phyloP scores from a whole-genome alignment of 2,113 vertebrate species.

The Anolis sagrei region DNA sequence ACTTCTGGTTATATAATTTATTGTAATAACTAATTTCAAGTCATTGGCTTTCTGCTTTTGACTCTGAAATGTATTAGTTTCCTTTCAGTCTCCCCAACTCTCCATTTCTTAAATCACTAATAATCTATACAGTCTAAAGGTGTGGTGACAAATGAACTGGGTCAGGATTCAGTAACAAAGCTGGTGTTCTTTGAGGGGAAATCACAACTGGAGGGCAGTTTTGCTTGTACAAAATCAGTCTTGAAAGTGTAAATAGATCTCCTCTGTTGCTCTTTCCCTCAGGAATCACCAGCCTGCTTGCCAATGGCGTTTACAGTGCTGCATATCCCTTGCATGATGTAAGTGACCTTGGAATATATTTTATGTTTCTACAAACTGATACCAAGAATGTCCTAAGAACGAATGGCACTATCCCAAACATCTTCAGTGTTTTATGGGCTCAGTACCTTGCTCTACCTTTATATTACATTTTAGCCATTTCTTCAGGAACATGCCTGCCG shows the following conservation, averaged over 20 bases:
- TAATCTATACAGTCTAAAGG: constrained; percentile 64
- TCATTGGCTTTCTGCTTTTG: constrained; percentile 61
- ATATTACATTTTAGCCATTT: neutral
- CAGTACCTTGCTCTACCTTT: constrained; percentile 28
- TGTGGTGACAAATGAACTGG: constrained; percentile 56
- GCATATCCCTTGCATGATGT: constrained; percentile 95
- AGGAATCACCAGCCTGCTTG: constrained; percentile 95
- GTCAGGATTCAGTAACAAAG: constrained; percentile 62
- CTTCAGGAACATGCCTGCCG: constrained; percentile 23
- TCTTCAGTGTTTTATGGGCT: neutral
- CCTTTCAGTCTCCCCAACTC: constrained; percentile 70
- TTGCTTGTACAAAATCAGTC: constrained; percentile 17
- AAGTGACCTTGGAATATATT: constrained; percentile 73
- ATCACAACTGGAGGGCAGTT: constrained; percentile 33
- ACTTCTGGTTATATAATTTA: constrained; percentile 56
- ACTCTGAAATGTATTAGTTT: constrained; percentile 60
- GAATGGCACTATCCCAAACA: constrained; percentile 48
- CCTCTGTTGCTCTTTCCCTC: constrained; percentile 64
- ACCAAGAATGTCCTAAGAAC: constrained; percentile 1
- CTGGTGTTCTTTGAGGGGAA: constrained; percentile 61
- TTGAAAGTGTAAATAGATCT: constrained; percentile 37
- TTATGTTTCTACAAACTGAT: constrained; percentile 7
- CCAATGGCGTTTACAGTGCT: constrained; percentile 88
- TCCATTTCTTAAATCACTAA: constrained; percentile 65
- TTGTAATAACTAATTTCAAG: constrained; percentile 67